These are phyloP conservation scores for Pandemis corylana DNA, from an alignment of 2,888 invertebrate genomes.

Conservation along the genomic window DNA sequence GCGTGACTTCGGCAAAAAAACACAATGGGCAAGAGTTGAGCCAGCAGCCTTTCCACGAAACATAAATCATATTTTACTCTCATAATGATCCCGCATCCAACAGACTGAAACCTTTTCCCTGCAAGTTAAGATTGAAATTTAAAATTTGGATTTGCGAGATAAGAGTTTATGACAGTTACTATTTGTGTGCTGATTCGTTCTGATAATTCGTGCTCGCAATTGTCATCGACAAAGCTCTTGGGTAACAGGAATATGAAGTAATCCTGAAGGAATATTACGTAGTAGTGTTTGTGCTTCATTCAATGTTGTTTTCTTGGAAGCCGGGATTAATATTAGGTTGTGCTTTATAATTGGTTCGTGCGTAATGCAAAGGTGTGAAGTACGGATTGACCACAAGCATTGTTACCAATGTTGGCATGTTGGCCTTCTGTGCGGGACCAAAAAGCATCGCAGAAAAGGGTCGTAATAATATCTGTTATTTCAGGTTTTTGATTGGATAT, in stretches of 20 bases:
- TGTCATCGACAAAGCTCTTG: conserved; percentile 16
- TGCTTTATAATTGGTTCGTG: conserved; percentile 26
- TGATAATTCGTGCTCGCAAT: conserved; percentile 32
- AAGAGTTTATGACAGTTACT: conserved; percentile 18
- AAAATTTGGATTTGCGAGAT: neutral
- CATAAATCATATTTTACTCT: conserved; percentile 2
- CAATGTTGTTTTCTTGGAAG: conserved; percentile 36
- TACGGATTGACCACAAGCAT: conserved; percentile 23
- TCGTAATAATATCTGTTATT: neutral
- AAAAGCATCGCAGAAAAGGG: neutral
- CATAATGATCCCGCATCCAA: neutral
- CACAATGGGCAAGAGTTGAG: conserved; percentile 79
- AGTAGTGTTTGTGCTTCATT: conserved; percentile 29
- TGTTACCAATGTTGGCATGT: neutral
- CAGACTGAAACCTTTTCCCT: neutral
- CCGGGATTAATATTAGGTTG: conserved; percentile 24
- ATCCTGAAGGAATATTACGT: conserved; percentile 28
- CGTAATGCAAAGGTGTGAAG: conserved; percentile 28
- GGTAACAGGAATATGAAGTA: conserved; percentile 19
- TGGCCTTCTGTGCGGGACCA: neutral
- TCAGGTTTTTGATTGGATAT: neutral
- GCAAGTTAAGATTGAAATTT: neutral
- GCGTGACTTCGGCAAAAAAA: conserved; percentile 50
- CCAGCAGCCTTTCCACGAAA: conserved; percentile 63
- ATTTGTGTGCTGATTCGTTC: conserved; percentile 35